phyloP scores from a whole-genome alignment of 2,797 vertebrate species.

The Cygnus olor region DNA sequence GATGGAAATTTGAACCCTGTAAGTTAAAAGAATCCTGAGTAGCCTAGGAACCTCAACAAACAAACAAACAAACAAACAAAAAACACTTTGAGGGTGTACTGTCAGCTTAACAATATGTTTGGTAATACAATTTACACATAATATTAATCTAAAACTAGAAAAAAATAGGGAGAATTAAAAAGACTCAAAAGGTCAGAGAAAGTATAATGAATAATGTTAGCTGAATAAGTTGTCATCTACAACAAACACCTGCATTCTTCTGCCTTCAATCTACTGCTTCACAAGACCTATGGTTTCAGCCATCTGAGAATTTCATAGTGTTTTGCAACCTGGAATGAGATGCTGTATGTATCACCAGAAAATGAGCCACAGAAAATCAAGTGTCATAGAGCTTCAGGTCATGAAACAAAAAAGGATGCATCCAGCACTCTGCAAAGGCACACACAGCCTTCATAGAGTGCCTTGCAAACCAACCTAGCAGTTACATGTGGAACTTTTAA shows the following conservation, averaged over 20 bases:
- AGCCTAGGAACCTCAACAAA: neutral
- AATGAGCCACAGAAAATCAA: neutral
- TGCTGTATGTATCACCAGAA: neutral
- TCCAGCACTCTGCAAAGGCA: neutral
- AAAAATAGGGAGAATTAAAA: neutral
- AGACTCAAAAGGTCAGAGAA: neutral
- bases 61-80: too few species aligned
- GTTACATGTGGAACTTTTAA: neutral
- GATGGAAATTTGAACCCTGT: neutral
- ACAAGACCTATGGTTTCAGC: neutral
- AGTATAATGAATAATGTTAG: neutral
- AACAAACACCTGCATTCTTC: neutral
- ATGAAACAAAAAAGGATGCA: neutral
- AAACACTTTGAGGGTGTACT: neutral
- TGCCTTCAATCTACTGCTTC: neutral
- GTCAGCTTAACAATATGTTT: neutral
- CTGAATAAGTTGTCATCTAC: neutral
- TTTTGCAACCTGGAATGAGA: neutral
- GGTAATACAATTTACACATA: neutral
- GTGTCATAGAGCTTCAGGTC: neutral
- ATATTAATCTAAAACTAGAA: neutral
- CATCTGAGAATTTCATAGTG: neutral
- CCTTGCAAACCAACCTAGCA: neutral
- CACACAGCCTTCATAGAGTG: neutral
- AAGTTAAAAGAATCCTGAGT: neutral